phyloP scores from a whole-genome alignment of 2,113 vertebrate species.

The Poecile atricapillus region DNA sequence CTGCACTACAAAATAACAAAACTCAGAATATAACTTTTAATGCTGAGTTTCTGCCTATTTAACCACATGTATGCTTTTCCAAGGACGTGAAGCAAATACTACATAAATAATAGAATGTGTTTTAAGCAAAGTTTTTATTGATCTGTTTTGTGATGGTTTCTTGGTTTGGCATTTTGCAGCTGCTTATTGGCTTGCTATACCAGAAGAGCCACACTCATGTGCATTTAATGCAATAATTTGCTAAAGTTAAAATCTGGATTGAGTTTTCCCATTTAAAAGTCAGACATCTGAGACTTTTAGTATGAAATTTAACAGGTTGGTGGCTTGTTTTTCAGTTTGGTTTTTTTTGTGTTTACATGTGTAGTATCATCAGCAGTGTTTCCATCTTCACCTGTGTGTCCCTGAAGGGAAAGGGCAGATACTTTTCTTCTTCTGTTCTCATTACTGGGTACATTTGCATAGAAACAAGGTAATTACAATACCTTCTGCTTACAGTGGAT shows the following conservation, averaged over 20 bases:
- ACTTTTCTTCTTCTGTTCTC: background rate
- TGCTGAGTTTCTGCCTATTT: background rate
- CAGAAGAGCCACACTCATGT: accelerated
- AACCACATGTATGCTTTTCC: accelerated
- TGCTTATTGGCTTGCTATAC: background rate
- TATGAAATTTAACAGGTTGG: background rate
- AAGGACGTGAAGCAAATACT: background rate
- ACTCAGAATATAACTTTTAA: background rate
- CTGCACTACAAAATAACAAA: background rate
- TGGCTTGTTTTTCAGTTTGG: background rate
- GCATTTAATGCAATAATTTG: background rate
- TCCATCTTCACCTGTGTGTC: background rate
- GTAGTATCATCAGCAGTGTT: background rate
- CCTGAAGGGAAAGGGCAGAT: background rate
- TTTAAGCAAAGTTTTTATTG: background rate
- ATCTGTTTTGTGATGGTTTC: background rate
- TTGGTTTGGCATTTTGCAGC: background rate
- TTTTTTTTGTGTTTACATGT: background rate
- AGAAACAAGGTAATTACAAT: background rate
- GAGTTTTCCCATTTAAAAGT: background rate
- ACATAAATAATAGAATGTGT: background rate
- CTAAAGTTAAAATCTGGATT: background rate
- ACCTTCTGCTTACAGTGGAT: slow-evolving; percentile 13
- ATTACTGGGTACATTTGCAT: slow-evolving; percentile 28
- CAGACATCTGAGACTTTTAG: background rate